These are phyloP conservation scores for Cochlearius cochlearius DNA, from an alignment of 2,113 vertebrate species.

Conservation along the genomic window DNA sequence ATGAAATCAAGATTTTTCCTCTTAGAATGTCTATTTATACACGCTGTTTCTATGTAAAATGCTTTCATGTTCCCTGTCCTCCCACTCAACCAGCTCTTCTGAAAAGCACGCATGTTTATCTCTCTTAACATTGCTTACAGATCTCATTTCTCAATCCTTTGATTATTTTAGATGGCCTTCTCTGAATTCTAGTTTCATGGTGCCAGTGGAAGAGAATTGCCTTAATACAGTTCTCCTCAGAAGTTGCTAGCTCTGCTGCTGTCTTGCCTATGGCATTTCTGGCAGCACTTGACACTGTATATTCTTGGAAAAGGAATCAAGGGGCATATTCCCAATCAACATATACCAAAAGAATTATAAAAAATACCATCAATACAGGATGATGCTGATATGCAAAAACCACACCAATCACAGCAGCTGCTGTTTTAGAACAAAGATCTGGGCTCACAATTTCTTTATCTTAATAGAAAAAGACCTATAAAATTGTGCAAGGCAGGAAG, in stretches of 20 bases:
- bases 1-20: slow-evolving; percentile 20
- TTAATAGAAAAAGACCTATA: neutral
- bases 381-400: neutral
- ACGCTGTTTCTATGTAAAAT: neutral
- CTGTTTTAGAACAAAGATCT: neutral
- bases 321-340: slow-evolving; percentile 35
- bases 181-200: slow-evolving; percentile 46
- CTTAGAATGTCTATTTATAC: slow-evolving; percentile 17
- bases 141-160: slow-evolving; percentile 48
- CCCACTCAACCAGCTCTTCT: slow-evolving; percentile 22
- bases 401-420: neutral
- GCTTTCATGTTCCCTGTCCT: slow-evolving; percentile 46
- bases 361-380: slow-evolving; percentile 14
- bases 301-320: slow-evolving; percentile 52
- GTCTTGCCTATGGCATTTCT: slow-evolving; percentile 41
- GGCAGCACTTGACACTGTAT: neutral
- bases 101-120: slow-evolving; percentile 26
- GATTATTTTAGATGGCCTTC: slow-evolving; percentile 62
- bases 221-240: slow-evolving; percentile 43
- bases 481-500: neutral
- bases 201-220: slow-evolving; percentile 43
- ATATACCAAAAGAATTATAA: slow-evolving; percentile 20
- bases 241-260: slow-evolving; percentile 22
- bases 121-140: slow-evolving; percentile 45
- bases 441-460: neutral